Conservation (phyloP, 2,797 vertebrate genomes). For the Gobio occitaniae region DNA sequence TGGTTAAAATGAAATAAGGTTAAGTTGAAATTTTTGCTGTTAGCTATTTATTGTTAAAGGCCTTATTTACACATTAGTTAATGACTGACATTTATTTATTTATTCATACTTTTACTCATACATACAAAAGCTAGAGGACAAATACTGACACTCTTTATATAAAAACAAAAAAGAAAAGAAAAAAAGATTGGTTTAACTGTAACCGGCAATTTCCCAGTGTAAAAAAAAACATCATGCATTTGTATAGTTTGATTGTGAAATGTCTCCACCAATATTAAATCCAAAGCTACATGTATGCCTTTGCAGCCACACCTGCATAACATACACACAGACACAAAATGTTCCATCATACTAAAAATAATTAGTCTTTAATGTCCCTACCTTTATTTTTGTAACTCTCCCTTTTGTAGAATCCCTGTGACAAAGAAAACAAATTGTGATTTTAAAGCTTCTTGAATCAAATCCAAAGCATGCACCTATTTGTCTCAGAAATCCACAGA, state of each 20-base stretch:
- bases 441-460: background rate
- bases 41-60: background rate
- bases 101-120: background rate
- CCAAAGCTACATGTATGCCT: background rate
- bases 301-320: background rate
- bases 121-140: no score
- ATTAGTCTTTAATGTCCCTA: background rate
- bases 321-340: background rate
- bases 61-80: background rate
- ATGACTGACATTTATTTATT: background rate
- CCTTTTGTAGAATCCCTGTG: constrained; percentile 2
- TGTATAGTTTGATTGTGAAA: background rate
- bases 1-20: background rate
- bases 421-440: constrained; percentile 1
- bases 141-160: background rate
- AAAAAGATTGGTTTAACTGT: background rate
- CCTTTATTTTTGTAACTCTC: constrained; percentile 20
- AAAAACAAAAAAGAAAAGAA: background rate
- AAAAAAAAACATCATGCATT: background rate
- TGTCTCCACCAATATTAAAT: background rate
- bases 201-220: background rate
- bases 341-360: background rate
- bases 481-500: background rate
- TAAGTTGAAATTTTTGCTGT: background rate
- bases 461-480: constrained; percentile 1